Conservation (phyloP, 2,113 vertebrate genomes). For the Myotis yumanensis region DNA sequence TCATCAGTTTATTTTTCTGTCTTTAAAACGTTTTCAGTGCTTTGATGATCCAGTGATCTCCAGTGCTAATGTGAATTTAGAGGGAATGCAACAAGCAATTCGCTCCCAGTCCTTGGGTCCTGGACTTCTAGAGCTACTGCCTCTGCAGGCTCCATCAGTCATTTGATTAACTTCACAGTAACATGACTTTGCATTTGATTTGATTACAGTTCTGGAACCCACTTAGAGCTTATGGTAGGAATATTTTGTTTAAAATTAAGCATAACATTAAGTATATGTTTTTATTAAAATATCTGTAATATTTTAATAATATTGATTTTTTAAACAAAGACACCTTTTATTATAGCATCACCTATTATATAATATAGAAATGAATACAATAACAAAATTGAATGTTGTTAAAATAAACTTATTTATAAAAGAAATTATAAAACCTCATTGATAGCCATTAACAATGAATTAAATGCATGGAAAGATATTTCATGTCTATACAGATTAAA, state of each 20-base stretch:
- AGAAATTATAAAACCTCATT: background rate
- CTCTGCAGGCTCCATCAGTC: background rate
- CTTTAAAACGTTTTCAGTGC: background rate
- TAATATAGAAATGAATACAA: background rate
- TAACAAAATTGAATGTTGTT: background rate
- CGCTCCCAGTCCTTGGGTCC: background rate
- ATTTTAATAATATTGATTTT: background rate
- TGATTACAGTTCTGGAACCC: background rate
- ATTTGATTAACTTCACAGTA: background rate
- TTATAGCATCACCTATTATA: background rate
- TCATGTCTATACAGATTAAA: background rate
- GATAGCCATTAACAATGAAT: background rate
- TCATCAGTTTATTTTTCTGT: background rate
- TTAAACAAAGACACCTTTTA: background rate
- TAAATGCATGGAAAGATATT: background rate
- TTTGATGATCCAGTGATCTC: background rate
- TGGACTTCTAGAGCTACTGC: background rate
- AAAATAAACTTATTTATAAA: background rate
- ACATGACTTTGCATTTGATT: background rate
- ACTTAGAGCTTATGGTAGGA: background rate
- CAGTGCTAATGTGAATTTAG: background rate
- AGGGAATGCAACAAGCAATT: background rate
- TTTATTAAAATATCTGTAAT: conserved; percentile 11
- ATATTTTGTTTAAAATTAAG: conserved; percentile 19
- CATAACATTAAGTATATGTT: background rate